Evolutionary conservation across 2,888 invertebrate species (phyloP), one percentile per base, ranked within the genome.

Genomic region (Meteorus colon): DNA sequence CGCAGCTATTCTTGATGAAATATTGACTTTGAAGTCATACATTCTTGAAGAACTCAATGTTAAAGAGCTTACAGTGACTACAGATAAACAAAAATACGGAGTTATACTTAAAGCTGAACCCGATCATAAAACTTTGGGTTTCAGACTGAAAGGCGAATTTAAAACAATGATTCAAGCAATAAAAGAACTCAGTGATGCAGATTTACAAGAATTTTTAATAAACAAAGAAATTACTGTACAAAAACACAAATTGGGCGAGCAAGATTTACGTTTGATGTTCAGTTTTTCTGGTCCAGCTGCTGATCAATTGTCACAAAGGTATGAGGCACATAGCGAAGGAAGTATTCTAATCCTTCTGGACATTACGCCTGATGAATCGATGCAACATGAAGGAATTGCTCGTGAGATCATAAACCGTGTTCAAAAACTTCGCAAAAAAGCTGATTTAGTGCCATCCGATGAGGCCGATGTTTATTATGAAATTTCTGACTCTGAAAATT

Each of bases 371-470:
- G 97, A 97, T 88, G 95, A 96, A 86, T 93, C 94, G 34, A 95
- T 98, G 94, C 91, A 96, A 79, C 96, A 98, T 86, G 99, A 99
- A 91, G 99, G 99, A 10, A 92, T 96, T 31, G 96, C 98, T 0
- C 93, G 99, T 77, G 99, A 99, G 91, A 94, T 99, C 31, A 96
- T 98, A 77, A 99, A 99, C 88, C 93, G 99, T 74, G 93, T 99
- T 41, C 99, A 99, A 89, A 98, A 98, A 89, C 91, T 99, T 14
- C 92, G 99, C 77, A 99, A 99, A 90, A 97, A 98, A 90, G 98
- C 96, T 0, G 95, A 95, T 84, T 91, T 98, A 48, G 95, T 97
- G 29, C 98, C 98, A 0, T 95, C 97, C 0, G 98, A 99, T 90
- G 94, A 95, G 79, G 96, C 98, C 5, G 92, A 93, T 60, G 95